Evolutionary conservation across 2,888 invertebrate genomes (phyloP).

Genomic region (Xanthia icteritia): DNA sequence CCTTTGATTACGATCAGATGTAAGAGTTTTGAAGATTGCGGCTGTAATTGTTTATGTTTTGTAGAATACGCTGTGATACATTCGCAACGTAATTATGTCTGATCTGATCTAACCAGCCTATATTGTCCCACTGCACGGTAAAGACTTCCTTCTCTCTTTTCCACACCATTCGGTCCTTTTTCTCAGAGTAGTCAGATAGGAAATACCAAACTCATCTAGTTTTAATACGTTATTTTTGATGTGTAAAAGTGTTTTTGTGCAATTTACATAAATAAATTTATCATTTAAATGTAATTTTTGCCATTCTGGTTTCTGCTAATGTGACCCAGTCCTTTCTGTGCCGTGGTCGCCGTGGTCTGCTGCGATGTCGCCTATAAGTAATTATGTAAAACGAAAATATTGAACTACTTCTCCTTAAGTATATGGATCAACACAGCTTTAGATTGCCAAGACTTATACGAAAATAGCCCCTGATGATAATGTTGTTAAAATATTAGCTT

Average conservation of each 20-base stretch:
- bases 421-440: background rate
- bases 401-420: background rate
- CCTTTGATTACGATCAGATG: conserved; percentile 32
- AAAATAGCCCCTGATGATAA: background rate
- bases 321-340: background rate
- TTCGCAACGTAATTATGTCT: background rate
- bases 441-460: background rate
- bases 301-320: too few relatives aligned
- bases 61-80: background rate
- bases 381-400: background rate
- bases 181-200: background rate
- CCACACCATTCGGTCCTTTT: background rate
- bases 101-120: background rate
- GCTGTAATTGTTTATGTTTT: background rate
- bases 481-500: background rate
- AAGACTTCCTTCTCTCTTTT: background rate
- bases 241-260: background rate
- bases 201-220: background rate
- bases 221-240: background rate
- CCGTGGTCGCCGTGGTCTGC: too few relatives aligned
- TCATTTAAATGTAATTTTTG: too few relatives aligned
- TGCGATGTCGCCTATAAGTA: background rate
- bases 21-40: conserved; percentile 6
- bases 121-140: background rate
- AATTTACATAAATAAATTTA: background rate